These are phyloP conservation scores for Drosophila oshimai DNA, from an alignment of 1,140 invertebrate genomes.

Conservation along the genomic window DNA sequence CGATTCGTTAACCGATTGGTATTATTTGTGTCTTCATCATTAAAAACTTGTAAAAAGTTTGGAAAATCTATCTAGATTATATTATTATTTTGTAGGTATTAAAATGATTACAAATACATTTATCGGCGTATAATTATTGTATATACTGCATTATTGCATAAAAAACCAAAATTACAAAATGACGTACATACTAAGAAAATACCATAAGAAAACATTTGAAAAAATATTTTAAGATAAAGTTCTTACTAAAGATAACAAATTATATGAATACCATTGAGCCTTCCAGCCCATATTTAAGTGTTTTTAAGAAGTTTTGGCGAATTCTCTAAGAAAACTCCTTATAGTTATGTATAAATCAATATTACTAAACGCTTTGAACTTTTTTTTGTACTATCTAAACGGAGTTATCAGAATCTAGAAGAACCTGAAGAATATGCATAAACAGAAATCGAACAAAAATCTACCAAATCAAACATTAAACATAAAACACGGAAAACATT, in stretches of 20 bases:
- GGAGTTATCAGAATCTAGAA: slow-evolving; percentile 23
- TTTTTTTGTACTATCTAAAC: slow-evolving; percentile 16
- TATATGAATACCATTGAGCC: slow-evolving; percentile 12
- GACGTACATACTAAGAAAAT: slow-evolving; percentile 29
- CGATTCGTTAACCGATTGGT: slow-evolving; percentile 29
- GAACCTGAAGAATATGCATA: slow-evolving; percentile 9
- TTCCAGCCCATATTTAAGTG: slow-evolving; percentile 2
- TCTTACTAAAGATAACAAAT: neutral
- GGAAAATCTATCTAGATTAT: slow-evolving; percentile 37
- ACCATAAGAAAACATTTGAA: neutral
- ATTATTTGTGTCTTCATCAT: neutral
- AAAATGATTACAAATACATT: slow-evolving; percentile 43
- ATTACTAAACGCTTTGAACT: slow-evolving; percentile 5
- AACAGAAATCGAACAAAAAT: slow-evolving; percentile 29
- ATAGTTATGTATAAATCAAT: neutral
- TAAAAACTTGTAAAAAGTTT: slow-evolving; percentile 19
- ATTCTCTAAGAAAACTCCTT: slow-evolving; percentile 3
- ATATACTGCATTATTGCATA: slow-evolving; percentile 52
- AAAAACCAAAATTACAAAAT: slow-evolving; percentile 20
- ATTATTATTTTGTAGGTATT: slow-evolving; percentile 41
- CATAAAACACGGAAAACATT: slow-evolving; percentile 48
- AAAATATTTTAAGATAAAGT: neutral
- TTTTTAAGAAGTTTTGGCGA: slow-evolving; percentile 15
- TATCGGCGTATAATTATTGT: slow-evolving; percentile 39
- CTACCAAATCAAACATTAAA: slow-evolving; percentile 38